Evolutionary conservation across 2,888 invertebrate genomes (phyloP), one percentile per base, ranked within the genome.

Genomic region (Ochlodes sylvanus): DNA sequence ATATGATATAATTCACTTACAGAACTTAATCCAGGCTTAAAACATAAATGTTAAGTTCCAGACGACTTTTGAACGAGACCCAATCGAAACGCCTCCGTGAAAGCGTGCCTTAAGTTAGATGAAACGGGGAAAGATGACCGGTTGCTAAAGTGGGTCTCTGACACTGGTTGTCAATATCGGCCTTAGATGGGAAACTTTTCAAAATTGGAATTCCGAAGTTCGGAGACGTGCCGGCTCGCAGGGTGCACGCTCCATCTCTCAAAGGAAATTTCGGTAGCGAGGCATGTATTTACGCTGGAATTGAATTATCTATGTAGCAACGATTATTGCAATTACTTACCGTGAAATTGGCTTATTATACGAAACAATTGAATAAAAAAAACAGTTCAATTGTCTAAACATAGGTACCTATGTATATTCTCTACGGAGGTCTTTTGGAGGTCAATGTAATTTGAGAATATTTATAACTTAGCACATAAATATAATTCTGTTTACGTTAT

Each of bases 141-240:
- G 71, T 73, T 71, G 72, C 71, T 80, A 80, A n/a, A 83, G 83
- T 86, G 84, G 86, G 83, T 82, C 86, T 86, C 86, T 90, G 89
- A 90, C 88, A 89, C 84, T 87, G 83, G 79, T 88, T 90, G 90
- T 91, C 90, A 91, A 91, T 90, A 89, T 86, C 80, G 85, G 88
- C 85, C 87, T 90, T 89, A 88, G 89, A 89, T 87, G 87, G 85
- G 85, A 89, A 92, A 92, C 87, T 92, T 92, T 92, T 91, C 92
- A 91, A 92, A 92, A 92, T 92, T 92, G 92, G 91, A 92, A 92
- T 92, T 92, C 92, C 92, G 78, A 90, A 92, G 90, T 92, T 91
- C 80, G 81, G 87, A 83, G 84, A 90, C 92, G 90, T 90, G 90
- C 86, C 88, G 89, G 88, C 82, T 83, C 87, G 90, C 83, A 71